Percentiles rank a stretch among this genome's conserved stretches.
Evolutionary conservation across 1,140 invertebrate genomes (phyloP).

Genomic region (Catajapyx aquilonaris): DNA sequence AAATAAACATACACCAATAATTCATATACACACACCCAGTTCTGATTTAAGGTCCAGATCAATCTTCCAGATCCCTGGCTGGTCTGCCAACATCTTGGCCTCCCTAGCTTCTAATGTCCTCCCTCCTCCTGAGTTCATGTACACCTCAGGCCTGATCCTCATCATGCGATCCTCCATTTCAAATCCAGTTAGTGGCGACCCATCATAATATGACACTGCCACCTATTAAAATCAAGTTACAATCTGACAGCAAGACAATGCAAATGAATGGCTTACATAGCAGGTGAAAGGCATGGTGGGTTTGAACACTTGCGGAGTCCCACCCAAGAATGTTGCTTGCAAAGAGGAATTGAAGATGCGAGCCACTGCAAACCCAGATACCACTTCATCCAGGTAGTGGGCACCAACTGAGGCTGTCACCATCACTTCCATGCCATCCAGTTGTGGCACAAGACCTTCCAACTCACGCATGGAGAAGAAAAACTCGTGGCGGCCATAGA

Average conservation of each 20-base stretch:
- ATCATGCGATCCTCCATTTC: slow-evolving; percentile 28
- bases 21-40: slow-evolving; percentile 25
- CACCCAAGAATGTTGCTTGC: slow-evolving; percentile 62
- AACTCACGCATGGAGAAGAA: slow-evolving; percentile 63
- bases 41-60: slow-evolving; percentile 47
- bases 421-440: slow-evolving; percentile 64
- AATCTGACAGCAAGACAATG: neutral
- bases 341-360: slow-evolving; percentile 70
- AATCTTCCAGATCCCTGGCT: slow-evolving; percentile 47
- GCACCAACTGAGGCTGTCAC: slow-evolving; percentile 77
- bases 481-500: slow-evolving; percentile 69
- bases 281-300: slow-evolving; percentile 67
- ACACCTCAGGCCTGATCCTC: slow-evolving; percentile 16
- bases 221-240: slow-evolving; percentile 25
- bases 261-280: slow-evolving; percentile 35
- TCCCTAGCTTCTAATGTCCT: slow-evolving; percentile 28
- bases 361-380: slow-evolving; percentile 67
- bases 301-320: slow-evolving; percentile 79
- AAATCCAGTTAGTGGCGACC: slow-evolving; percentile 40
- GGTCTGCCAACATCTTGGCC: slow-evolving; percentile 30
- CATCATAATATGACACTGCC: slow-evolving; percentile 53
- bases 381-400: slow-evolving; percentile 62
- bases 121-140: slow-evolving; percentile 25
- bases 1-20: no score
- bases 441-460: slow-evolving; percentile 32